Base-by-base conservation (phyloP, 2,888 invertebrate species). In the Rhagophthalmus giganteus region DNA sequence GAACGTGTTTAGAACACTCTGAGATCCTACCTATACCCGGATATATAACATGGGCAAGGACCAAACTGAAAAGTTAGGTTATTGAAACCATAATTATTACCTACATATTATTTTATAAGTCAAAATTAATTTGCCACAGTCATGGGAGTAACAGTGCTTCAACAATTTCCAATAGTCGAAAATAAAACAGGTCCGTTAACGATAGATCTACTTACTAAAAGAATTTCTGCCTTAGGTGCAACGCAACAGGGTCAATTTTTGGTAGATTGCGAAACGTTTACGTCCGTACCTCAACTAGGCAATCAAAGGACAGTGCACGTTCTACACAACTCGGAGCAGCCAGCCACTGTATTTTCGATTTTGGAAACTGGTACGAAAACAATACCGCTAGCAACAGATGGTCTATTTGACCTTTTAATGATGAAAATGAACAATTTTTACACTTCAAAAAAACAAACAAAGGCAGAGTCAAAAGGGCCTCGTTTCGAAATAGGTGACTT, bases 241-340 rank as follows among this genome's bases (percentile, higher is more conserved):
- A 77, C 84, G 0, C 93, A 90, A 67, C 85, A 88, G 49, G 96
- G 96, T 0, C 92, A 90, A 64, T 96, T 95, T 73, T 74, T 91
- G 37, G 95, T 97, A 0, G 96, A 97, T 70, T 97, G 96, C 66
- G 96, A 97, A 73, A 94, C 94, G 0, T 95, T 90, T 69, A 85
- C 86, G 27, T 90, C 91, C 0, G 84, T 86, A 31, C 86, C 88
- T 1, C 84, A 85, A 64, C 78, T 88, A 70, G 90, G 88, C 2
- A 82, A 84, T 33, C 86, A 88, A 51, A 85, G 90, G 65, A 88
- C 89, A 0, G 88, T 95, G 0, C 93, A 95, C 74, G 87, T 96
- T n/a, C 79, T 97, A 5, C 95, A 96, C 76, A 93, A 96, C 74
- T 94, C 93, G 0, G 96, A 97, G 70, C 91, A 94, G 68, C 96